A percentile compares a stretch with the other conserved stretches of the same genome.
Conservation (phyloP, 2,797 vertebrate species). For the Podarcis lilfordi region DNA sequence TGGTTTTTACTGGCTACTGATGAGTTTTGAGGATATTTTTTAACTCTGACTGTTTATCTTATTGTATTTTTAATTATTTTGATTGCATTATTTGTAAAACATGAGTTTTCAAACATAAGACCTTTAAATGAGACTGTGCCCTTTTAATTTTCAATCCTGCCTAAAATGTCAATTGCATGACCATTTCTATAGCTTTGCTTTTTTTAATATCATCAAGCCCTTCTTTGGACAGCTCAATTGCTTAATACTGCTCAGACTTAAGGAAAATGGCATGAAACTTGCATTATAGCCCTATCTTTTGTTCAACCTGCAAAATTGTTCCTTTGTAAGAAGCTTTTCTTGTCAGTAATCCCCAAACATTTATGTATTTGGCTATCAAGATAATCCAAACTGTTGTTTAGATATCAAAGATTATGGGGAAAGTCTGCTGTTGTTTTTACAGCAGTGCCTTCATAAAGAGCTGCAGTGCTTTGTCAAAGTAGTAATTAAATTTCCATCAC, state of each 20-base stretch:
- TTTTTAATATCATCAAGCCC: neutral
- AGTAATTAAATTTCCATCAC: neutral
- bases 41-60: no score
- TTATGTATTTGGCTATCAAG: neutral
- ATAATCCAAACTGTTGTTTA: constrained; percentile 10
- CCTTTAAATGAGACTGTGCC: neutral
- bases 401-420: neutral
- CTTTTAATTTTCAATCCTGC: neutral
- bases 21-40: no score
- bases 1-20: no score
- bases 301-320: neutral
- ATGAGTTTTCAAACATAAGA: neutral
- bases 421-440: neutral
- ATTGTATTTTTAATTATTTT: no score
- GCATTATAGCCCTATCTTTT: neutral
- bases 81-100: neutral
- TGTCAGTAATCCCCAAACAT: neutral
- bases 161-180: neutral
- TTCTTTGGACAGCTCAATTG: constrained; percentile 20
- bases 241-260: neutral
- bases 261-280: neutral
- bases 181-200: neutral
- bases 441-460: constrained; percentile 18
- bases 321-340: constrained; percentile 23
- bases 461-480: neutral